Evolutionary conservation across 1,140 invertebrate genomes (phyloP).

Genomic region (Latrodectus geometricus): DNA sequence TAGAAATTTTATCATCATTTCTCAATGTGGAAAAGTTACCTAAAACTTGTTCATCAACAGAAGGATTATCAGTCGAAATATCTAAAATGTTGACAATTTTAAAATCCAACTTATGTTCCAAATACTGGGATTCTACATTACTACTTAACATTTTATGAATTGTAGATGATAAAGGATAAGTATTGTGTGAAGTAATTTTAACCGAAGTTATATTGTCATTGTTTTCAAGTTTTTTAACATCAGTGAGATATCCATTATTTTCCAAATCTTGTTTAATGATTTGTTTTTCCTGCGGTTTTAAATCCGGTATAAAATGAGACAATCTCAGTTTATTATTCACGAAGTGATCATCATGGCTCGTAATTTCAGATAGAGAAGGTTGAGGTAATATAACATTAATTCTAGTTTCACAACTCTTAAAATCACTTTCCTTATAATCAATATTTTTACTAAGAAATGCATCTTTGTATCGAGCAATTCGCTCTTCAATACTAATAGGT

Average conservation of each 20-base stretch:
- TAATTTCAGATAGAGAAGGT: conserved; percentile 33
- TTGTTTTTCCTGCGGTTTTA: background rate
- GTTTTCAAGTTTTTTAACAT: conserved; percentile 25
- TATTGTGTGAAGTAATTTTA: conserved; percentile 56
- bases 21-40: background rate
- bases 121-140: conserved; percentile 50
- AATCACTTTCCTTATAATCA: conserved; percentile 32
- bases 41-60: background rate
- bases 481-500: conserved; percentile 53
- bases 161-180: conserved; percentile 50
- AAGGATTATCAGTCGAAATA: conserved; percentile 1
- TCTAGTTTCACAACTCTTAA: conserved; percentile 46
- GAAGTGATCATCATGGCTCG: conserved; percentile 1
- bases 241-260: background rate
- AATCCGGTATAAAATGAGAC: conserved; percentile 18
- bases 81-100: conserved; percentile 45
- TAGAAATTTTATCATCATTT: background rate
- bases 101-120: conserved; percentile 50
- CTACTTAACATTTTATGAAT: conserved; percentile 56
- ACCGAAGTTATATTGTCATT: conserved; percentile 51
- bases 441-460: conserved; percentile 33
- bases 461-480: conserved; percentile 59
- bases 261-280: background rate
- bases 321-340: background rate
- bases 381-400: conserved; percentile 59